A percentile compares a stretch with the other conserved stretches of the same genome.
phyloP scores from a whole-genome alignment of 2,113 vertebrate species.

The Catagonus wagneri region DNA sequence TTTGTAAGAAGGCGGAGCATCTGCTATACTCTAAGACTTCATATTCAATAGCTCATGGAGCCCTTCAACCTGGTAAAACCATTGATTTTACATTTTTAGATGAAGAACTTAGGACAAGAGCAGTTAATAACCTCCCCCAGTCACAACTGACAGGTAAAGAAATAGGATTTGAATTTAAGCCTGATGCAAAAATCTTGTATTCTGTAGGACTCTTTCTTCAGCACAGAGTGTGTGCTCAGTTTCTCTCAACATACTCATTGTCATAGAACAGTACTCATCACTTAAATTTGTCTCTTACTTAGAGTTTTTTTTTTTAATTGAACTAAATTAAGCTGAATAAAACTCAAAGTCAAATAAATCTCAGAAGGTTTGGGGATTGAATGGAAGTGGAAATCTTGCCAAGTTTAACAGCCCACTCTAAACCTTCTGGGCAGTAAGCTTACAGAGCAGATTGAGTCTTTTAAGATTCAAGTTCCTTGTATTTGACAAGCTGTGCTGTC shows the following conservation, averaged over 20 bases:
- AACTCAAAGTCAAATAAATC: conserved; percentile 58
- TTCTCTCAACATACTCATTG: neutral
- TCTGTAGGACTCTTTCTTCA: neutral
- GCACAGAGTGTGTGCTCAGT: neutral
- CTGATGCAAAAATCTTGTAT: neutral
- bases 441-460: conserved; percentile 61
- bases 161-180: neutral
- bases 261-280: neutral
- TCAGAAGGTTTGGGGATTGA: conserved; percentile 53
- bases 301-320: neutral
- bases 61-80: neutral
- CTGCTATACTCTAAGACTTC: neutral
- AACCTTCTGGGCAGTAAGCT: conserved; percentile 67
- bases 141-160: neutral
- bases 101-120: neutral
- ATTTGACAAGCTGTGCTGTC: conserved; percentile 67
- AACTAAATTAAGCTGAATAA: conserved; percentile 65
- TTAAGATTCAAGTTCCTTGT: conserved; percentile 59
- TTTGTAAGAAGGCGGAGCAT: neutral
- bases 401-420: conserved; percentile 71
- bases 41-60: conserved; percentile 6
- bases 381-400: conserved; percentile 66
- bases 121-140: neutral
- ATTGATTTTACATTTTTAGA: conserved; percentile 52
- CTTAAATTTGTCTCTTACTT: neutral